Evolutionary conservation across 2,888 invertebrate species (phyloP), one percentile per base, ranked within the genome.

Genomic region (Carcina quercana): DNA sequence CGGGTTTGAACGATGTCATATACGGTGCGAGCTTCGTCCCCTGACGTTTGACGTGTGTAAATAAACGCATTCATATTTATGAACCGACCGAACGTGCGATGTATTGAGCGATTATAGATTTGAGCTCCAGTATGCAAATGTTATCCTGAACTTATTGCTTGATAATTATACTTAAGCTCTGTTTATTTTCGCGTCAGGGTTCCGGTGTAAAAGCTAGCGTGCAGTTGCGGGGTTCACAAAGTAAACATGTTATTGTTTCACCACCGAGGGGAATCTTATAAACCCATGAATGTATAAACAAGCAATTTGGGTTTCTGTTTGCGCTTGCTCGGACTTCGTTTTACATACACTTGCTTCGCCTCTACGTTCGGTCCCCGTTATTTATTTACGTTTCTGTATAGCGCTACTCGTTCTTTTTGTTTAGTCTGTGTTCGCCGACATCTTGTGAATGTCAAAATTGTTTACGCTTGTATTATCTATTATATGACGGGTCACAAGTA

Each of bases 261-360:
- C 42, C 42, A 37, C 48, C 34, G 28, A 47, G 47, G 53, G 59
- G 53, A 49, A 54, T 58, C 47, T 59, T 51, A 44, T 54, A 52
- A 54, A 59, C 49, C 46, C 47, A 47, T 58, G 59, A 60, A 67
- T 66, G 42, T 44, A 47, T 60, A 63, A 66, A 59, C 52, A 55
- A 50, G 43, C 45, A 41, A 45, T 55, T 50, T 43, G 35, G 44
- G 50, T 36, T 37, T 32, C 14, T 52, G 54, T 59, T 55, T 58
- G 50, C 53, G 43, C 50, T 53, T 43, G 42, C 37, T 52, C 45
- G 53, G 56, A 60, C 60, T 50, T 35, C 46, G 55, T 38, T 61
- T 46, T 42, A 41, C 47, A 45, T 34, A 26, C 15, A 25, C n/a
- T n/a, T n/a, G n/a, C n/a, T n/a, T n/a, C n/a, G n/a, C n/a, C n/a